Base-by-base conservation (phyloP, 2,113 vertebrate genomes). In the Larimichthys polyactis region DNA sequence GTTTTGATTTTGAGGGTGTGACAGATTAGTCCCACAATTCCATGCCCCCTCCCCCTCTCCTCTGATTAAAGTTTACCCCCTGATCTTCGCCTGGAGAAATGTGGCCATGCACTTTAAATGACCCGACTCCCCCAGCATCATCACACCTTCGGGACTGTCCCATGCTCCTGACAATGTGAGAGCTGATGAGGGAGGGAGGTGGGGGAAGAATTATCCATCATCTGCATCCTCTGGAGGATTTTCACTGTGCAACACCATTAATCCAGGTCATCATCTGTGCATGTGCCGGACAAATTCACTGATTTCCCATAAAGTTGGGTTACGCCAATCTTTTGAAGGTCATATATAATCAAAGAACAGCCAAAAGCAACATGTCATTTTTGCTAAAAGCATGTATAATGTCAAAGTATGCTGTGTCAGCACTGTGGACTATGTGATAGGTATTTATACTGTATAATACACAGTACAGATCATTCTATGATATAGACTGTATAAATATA, bases 91-190 rank as follows among this genome's bases (percentile, higher is more conserved):
- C 69, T 11, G 55, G 19, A 63, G 49, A 86, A 84, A 85, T 82
- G 49, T 86, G 36, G 78, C 52, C 71, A 48, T 78, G 83, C 60
- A 92, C 92, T 92, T 81, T 83, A 36, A 49, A 67, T 89, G 92
- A 93, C 77, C 68, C 40, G 32, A 55, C 48, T 68, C 32, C 24
- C 49, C 22, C 11, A 5, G 27, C 78, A 24, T 10, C 7, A 27
- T 78, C 76, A 62, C 67, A 67, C 77, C 87, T 86, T 58, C 0
- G 0, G 11, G 1, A 78, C 36, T 43, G 74, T 63, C 71, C 48
- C 46, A 19, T 27, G 58, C 17, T 65, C 51, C 65, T 4, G 14
- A 81, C 46, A 62, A 64, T 19, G 55, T 72, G 72, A 36, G 57
- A 67, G 44, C 36, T 51, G 69, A 77, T 62, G 52, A 78, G 8